Base-by-base conservation (phyloP, 2,888 invertebrate species). In the Piscicola geometra region DNA sequence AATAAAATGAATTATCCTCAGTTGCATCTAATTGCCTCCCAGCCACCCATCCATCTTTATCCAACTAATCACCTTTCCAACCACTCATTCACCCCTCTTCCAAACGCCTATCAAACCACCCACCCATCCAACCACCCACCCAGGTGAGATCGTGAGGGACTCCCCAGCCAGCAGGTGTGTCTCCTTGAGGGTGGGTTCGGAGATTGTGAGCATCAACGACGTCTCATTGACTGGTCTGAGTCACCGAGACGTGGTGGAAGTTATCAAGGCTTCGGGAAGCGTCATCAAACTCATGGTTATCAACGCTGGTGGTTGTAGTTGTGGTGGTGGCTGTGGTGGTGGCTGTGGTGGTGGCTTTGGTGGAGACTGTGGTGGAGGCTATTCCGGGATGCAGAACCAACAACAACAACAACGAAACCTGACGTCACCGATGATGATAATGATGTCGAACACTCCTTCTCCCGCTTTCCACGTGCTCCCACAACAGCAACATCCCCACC, bases 111-210 rank as follows among this genome's bases (percentile, higher is more conserved):
- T n/a, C n/a, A n/a, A n/a, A n/a, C n/a, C n/a, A n/a, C n/a, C n/a
- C n/a, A n/a, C n/a, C n/a, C n/a, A n/a, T n/a, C n/a, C n/a, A n/a
- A n/a, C n/a, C n/a, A n/a, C n/a, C 9, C 50, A 47, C 67, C 3
- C 86, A 94, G 95, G 95, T 73, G 91, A 95, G 83, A 90, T 99
- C 80, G 93, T 98, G 82, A 92, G 94, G 77, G 92, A 92, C 81
- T 96, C 96, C 80, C 98, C 98, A 0, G 98, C 99, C 0, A 94
- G 96, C 81, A 89, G 94, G 79, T 94, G 95, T 86, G 93, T 92
- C 0, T 90, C 91, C 75, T 88, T 97, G 0, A 92, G 91, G 84
- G 93, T 98, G 5, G 96, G 97, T 0, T 97, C 98, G 88, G 91
- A 93, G 74, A 97, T 98, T 79, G 89, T 97, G 71, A 94, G 95